These are phyloP conservation scores for Neoascia interrupta DNA, from an alignment of 2,888 invertebrate genomes.

Conservation along the genomic window DNA sequence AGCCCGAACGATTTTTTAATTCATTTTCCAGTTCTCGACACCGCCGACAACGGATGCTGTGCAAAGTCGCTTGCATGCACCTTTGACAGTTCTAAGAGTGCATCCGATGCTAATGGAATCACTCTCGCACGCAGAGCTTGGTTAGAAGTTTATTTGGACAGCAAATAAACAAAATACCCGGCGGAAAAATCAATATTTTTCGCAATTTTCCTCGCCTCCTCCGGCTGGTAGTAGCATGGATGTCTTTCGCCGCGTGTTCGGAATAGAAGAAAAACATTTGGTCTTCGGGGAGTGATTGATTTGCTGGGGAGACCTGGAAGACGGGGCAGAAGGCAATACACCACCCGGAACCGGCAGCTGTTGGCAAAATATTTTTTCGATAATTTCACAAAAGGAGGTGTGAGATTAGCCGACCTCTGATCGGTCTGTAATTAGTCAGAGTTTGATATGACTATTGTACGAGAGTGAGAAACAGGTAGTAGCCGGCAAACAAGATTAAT, in stretches of 20 bases:
- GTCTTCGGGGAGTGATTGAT: not conserved
- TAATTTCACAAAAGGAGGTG: slow-evolving; percentile 5
- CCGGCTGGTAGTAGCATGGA: not conserved
- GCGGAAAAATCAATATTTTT: slow-evolving; percentile 35
- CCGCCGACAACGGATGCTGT: not conserved
- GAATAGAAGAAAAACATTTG: not conserved
- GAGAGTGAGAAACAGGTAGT: slow-evolving; percentile 4
- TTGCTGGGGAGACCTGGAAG: not conserved
- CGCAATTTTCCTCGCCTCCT: not conserved
- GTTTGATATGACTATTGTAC: slow-evolving; percentile 10
- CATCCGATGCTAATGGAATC: slow-evolving; percentile 16
- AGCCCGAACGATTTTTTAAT: not conserved
- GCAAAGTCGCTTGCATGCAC: not conserved
- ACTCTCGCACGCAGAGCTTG: not conserved
- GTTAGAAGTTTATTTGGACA: slow-evolving; percentile 16
- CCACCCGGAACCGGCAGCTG: not conserved
- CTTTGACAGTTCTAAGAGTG: slow-evolving; percentile 24
- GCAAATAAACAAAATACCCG: slow-evolving; percentile 22
- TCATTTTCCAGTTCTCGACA: not conserved
- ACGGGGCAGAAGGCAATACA: not conserved
- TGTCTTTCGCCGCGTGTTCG: not conserved
- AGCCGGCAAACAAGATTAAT: slow-evolving; percentile 12
- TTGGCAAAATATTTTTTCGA: slow-evolving; percentile 20
- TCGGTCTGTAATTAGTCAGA: slow-evolving; percentile 6
- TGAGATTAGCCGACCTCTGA: not conserved